Conservation (phyloP, 2,888 invertebrate species). For the Sthenelais limicola region DNA sequence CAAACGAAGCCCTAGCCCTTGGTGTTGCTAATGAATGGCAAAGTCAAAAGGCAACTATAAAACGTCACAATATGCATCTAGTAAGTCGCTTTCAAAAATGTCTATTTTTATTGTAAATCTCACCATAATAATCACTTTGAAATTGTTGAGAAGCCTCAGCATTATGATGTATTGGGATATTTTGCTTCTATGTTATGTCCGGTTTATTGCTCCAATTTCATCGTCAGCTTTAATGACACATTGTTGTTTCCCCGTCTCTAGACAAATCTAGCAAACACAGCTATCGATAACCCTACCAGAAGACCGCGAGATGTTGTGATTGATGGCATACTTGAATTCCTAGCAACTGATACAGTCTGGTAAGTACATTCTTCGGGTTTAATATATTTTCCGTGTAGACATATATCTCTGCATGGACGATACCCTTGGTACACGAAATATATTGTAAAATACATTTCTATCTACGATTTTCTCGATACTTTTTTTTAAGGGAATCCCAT, state of each 20-base stretch:
- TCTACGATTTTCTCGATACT: no score
- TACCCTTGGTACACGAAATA: no score
- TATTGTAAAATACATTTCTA: no score
- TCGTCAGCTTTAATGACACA: neutral
- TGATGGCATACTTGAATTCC: slow-evolving; percentile 83
- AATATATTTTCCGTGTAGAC: neutral
- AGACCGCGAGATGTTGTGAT: slow-evolving; percentile 83
- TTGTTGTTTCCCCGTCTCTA: slow-evolving; percentile 66
- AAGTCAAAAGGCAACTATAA: slow-evolving; percentile 84
- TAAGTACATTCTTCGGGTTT: slow-evolving; percentile 54
- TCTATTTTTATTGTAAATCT: slow-evolving; percentile 19
- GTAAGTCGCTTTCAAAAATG: slow-evolving; percentile 74
- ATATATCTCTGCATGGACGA: neutral
- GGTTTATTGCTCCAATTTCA: neutral
- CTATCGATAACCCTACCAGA: slow-evolving; percentile 92
- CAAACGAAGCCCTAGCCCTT: slow-evolving; percentile 89
- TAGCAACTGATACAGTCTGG: slow-evolving; percentile 74
- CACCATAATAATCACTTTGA: no score
- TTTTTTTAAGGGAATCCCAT: neutral
- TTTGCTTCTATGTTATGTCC: neutral
- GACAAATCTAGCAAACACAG: slow-evolving; percentile 92
- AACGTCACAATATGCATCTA: slow-evolving; percentile 89
- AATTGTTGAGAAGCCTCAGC: neutral
- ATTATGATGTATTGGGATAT: neutral
- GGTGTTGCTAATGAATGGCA: slow-evolving; percentile 97